Evolutionary conservation across 2,888 invertebrate species (phyloP), one percentile per base, ranked within the genome.

Genomic region (Cheilosia variabilis): DNA sequence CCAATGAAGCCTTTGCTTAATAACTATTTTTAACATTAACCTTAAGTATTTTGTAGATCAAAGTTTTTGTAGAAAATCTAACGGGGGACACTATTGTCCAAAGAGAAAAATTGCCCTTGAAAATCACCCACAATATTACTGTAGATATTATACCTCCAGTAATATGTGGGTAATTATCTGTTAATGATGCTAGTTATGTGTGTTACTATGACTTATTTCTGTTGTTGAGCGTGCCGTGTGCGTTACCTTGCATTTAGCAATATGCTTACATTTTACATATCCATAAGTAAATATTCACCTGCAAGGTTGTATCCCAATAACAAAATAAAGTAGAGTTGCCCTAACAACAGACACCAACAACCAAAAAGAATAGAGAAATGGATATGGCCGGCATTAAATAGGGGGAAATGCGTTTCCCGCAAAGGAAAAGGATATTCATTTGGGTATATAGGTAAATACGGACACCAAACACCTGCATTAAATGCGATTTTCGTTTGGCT

Each of bases 341-440:
- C 41, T 75, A 69, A 58, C 79, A 80, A 84, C 83, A 52, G 63
- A 80, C 69, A 79, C 52, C 52, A 73, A 69, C 63, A 72, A 53
- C 31, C 50, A 62, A 78, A 55, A 34, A 63, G n/a, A 43, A 55
- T 53, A 43, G n/a, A 43, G 15, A 31, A 47, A 37, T 63, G 41
- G 34, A 69, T 27, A 41, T n/a, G 10, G 17, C 22, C 17, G 19
- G 1, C 17, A 17, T 19, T 22, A 22, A 55, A 53, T n/a, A 55
- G 24, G 55, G 52, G 27, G 13, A 69, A 65, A 45, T 73, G 65
- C 22, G 34, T 57, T 76, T 65, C 58, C 41, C n/a, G 53, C 13
- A 5, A 53, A 7, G n/a, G n/a, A 17, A 63, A 69, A 65, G 19
- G 41, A 66, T 66, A 27, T 19, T 15, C 27, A n/a, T 17, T 7